Percentiles rank a stretch among this genome's conserved stretches.
These are phyloP conservation scores for Sebastes paucispinis DNA, from an alignment of 2,797 vertebrate species.

Conservation along the genomic window DNA sequence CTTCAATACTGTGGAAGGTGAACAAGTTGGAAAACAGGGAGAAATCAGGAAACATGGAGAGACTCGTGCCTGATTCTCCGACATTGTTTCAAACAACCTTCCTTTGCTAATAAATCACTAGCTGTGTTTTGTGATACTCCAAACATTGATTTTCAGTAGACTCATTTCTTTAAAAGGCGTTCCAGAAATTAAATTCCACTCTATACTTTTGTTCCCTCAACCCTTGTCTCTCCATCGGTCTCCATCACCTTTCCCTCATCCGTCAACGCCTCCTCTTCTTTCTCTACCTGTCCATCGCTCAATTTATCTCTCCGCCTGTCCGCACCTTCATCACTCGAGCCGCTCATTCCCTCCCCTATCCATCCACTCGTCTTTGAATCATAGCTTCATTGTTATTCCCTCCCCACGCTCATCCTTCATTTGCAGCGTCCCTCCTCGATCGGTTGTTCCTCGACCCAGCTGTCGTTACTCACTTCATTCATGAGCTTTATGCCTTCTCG, in stretches of 20 bases:
- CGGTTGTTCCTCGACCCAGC: neutral
- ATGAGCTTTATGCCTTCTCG: neutral
- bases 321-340: conserved; percentile 5
- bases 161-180: neutral
- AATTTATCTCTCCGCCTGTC: neutral
- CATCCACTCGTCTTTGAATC: conserved; percentile 25
- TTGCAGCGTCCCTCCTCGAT: conserved; percentile 7
- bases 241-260: neutral
- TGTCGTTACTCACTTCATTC: conserved; percentile 28
- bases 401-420: conserved; percentile 10
- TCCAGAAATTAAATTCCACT: neutral
- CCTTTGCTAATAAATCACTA: neutral
- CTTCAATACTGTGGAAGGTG: neutral
- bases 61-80: neutral
- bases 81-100: neutral
- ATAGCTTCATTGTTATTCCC: conserved; percentile 35
- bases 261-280: neutral
- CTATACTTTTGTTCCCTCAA: neutral
- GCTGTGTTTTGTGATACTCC: neutral
- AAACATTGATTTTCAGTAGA: neutral
- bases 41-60: neutral
- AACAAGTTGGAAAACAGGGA: neutral
- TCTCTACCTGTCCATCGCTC: conserved; percentile 2
- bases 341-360: neutral
- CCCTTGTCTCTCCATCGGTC: neutral